Evolutionary conservation across 2,888 invertebrate genomes (phyloP), one percentile per base, ranked within the genome.

Genomic region (Panzeria rudis): DNA sequence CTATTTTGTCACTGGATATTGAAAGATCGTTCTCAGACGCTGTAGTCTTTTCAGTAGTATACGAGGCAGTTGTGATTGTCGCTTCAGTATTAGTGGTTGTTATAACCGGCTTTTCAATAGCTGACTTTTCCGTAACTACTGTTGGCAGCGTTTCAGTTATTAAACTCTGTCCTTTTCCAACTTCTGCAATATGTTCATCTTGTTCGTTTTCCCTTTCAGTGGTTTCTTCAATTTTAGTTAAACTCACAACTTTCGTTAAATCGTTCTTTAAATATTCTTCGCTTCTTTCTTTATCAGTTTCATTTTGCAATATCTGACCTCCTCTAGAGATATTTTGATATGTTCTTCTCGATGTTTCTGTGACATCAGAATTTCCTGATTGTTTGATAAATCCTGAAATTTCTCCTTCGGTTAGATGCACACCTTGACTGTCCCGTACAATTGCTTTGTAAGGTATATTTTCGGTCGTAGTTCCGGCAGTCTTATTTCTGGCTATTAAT

Each of bases 371-470:
- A 44, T 54, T 56, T 3, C 4, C 41, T 0, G 23, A 13, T 13
- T 87, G 83, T 32, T 87, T 87, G 4, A 87, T 75, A 59, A 90
- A 90, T 11, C 86, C 87, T 0, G 90, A 90, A 15, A 83, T 82
- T 20, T 87, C 76, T 0, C 86, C 86, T n/a, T 89, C 86, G 7
- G 68, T 88, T 0, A 90, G 72, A 17, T 88, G 86, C 0, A 88
- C 54, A 0, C 88, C 88, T 8, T 78, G 84, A 4, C 69, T 87
- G 29, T 84, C 81, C 0, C 89, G 88, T 13, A 84, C 78, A 44
- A 90, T 88, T 5, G 89, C 81, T 13, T 89, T 87, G 38, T 90
- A 89, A 29, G 86, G 88, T 56, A 90, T 87, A 62, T 83, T 86
- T 47, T 84, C 87, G 0, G 80, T 76, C 13, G 54, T 23, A 13